A percentile compares a stretch with the other conserved stretches of the same genome.
Evolutionary conservation across 30 jellyfish, hydroid and myxozoan genomes (phyloP).

Genomic region (Nemopilema nomurai): DNA sequence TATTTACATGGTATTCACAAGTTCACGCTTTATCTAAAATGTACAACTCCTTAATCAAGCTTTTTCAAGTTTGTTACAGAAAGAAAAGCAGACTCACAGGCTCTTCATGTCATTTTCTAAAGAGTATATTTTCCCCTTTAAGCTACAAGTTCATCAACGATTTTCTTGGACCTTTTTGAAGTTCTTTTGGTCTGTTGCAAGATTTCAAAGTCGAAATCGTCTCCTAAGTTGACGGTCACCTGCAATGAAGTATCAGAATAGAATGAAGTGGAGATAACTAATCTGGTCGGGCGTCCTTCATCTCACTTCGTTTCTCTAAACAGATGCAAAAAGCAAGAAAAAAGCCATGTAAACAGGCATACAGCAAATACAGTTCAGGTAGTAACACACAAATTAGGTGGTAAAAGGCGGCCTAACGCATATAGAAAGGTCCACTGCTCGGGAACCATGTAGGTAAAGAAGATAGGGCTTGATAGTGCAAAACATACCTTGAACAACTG

Average conservation of each 20-base stretch:
- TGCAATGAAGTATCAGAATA: conserved; percentile 37
- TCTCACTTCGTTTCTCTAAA: no score
- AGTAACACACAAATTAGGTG: no score
- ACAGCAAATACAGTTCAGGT: no score
- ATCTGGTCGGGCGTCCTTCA: no score
- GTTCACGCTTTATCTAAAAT: no score
- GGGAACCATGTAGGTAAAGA: neutral
- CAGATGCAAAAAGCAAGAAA: no score
- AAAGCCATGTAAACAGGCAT: no score
- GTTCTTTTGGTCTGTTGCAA: conserved; percentile 73
- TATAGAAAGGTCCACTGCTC: no score
- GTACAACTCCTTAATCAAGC: no score
- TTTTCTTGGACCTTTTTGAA: conserved; percentile 79
- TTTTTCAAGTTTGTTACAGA: no score
- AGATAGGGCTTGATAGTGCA: neutral
- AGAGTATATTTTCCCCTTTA: conserved; percentile 76
- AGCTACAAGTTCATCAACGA: conserved; percentile 71
- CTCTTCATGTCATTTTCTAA: conserved; percentile 78
- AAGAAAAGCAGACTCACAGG: conserved; percentile 3
- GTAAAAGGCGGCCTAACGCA: no score
- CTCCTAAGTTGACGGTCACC: conserved; percentile 98
- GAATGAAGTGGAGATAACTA: no score
- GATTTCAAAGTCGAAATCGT: conserved; percentile 87
- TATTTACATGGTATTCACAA: neutral
- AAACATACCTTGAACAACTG: conserved; percentile 86